Percentiles rank a stretch among this genome's conserved stretches.
Evolutionary conservation across 2,113 vertebrate species (phyloP).

Genomic region (Tonatia bakeri): DNA sequence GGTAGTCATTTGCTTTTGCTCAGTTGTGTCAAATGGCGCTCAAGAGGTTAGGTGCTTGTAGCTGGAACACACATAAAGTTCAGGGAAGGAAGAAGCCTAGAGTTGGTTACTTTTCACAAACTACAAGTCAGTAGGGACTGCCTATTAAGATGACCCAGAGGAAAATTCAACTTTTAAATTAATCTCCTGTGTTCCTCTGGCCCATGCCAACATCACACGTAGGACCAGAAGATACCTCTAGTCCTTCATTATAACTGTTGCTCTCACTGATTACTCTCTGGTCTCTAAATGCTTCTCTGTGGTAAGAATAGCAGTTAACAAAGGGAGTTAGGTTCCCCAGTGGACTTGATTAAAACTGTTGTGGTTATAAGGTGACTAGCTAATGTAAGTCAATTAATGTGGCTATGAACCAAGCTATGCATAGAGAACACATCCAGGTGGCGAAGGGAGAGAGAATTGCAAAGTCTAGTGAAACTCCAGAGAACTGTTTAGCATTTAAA

Average conservation of each 20-base stretch:
- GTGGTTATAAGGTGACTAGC: slow-evolving; percentile 30
- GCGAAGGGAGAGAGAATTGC: not conserved
- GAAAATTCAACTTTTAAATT: slow-evolving; percentile 67
- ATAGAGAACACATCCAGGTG: not conserved
- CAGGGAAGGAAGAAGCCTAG: not conserved
- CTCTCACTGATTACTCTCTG: slow-evolving; percentile 10
- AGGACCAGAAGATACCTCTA: slow-evolving; percentile 32
- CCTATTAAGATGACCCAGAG: slow-evolving; percentile 30
- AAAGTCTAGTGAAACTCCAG: not conserved
- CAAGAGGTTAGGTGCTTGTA: slow-evolving; percentile 11
- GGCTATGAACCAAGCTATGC: not conserved
- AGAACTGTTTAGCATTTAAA: not conserved
- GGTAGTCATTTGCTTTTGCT: not conserved
- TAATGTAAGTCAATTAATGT: slow-evolving; percentile 13
- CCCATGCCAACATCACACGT: not conserved
- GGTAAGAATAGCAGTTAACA: slow-evolving; percentile 41
- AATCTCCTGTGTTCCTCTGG: slow-evolving; percentile 57
- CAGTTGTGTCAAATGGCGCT: not conserved
- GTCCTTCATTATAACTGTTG: slow-evolving; percentile 53
- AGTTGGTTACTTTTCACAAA: slow-evolving; percentile 58
- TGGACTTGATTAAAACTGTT: slow-evolving; percentile 63
- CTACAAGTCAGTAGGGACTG: slow-evolving; percentile 31
- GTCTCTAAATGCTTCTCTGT: slow-evolving; percentile 8
- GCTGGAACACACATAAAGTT: not conserved
- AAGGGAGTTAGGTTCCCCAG: slow-evolving; percentile 11